Evolutionary conservation across 2,888 invertebrate genomes (phyloP), one percentile per base, ranked within the genome.

Genomic region (Cheilosia pagana): DNA sequence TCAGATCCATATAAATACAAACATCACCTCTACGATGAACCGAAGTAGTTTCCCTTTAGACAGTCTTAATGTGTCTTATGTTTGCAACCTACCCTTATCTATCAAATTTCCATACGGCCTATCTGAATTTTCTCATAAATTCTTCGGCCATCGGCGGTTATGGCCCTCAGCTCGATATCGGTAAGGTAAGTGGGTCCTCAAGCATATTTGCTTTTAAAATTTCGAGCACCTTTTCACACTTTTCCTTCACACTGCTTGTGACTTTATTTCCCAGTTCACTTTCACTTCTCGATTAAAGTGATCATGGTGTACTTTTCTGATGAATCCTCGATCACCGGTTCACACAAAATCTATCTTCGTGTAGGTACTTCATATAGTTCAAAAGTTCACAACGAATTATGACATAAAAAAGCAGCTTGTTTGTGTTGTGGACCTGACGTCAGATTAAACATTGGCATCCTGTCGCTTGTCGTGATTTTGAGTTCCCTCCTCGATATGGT

Each of bases 311-410:
- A 35, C 35, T 35, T 4, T 35, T 43, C 48, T 19, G 12, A 19
- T 21, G 10, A 48, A 7, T 21, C 48, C 8, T 48, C 48, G 21
- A 48, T 8, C 16, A 16, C n/a, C n/a, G 14, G 7, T 28, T 19
- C 35, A 50, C 50, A 39, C 12, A 50, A 63, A 48, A 50, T 19
- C 25, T 19, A 6, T 31, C 5, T 41, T 60, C 48, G 41, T 63
- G 57, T 52, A 52, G 50, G 52, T 50, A 60, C 59, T 68, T 68
- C 60, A 52, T n/a, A 71, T n/a, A 71, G 76, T 76, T 71, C 70
- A 76, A 60, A 52, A 48, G 76, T 53, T 57, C 71, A 59, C 76
- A 35, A 59, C 35, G 48, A 81, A 63, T 81, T 76, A 71, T 76
- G 76, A 76, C 78, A 65, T 78, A 31, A 55, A 52, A 45, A 39